Conservation (phyloP, 2,797 vertebrate genomes). For the Dipus sagitta region DNA sequence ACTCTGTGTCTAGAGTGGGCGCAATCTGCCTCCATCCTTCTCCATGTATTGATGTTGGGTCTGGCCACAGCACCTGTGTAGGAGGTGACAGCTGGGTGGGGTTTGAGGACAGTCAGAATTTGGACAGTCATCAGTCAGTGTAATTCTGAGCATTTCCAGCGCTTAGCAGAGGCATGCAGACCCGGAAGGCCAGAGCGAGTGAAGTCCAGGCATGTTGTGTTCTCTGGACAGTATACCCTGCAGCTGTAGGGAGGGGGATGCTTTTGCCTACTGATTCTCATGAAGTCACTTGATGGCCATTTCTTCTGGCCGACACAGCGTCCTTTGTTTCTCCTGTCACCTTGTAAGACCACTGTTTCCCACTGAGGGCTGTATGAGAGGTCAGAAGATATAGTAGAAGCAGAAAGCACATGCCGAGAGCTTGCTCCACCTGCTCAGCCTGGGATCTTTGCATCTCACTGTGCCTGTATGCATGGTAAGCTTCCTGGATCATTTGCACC, state of each 20-base stretch:
- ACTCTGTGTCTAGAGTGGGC: not conserved
- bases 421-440: not conserved
- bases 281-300: not conserved
- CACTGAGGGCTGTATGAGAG: not conserved
- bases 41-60: not conserved
- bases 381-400: not conserved
- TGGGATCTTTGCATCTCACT: not conserved
- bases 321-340: not conserved
- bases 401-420: not conserved
- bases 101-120: not conserved
- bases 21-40: not conserved
- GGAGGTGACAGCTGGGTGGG: not conserved
- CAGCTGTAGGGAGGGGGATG: not conserved
- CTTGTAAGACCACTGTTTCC: not conserved
- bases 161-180: not conserved
- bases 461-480: not conserved
- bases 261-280: not conserved
- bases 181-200: not conserved
- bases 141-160: not conserved
- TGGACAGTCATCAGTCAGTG: not conserved
- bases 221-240: not conserved
- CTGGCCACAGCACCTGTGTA: not conserved
- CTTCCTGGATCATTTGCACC: not conserved
- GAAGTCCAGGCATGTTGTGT: not conserved
- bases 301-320: not conserved